Evolutionary conservation across 2,797 vertebrate genomes (phyloP).

Genomic region (Acanthiza pusilla): DNA sequence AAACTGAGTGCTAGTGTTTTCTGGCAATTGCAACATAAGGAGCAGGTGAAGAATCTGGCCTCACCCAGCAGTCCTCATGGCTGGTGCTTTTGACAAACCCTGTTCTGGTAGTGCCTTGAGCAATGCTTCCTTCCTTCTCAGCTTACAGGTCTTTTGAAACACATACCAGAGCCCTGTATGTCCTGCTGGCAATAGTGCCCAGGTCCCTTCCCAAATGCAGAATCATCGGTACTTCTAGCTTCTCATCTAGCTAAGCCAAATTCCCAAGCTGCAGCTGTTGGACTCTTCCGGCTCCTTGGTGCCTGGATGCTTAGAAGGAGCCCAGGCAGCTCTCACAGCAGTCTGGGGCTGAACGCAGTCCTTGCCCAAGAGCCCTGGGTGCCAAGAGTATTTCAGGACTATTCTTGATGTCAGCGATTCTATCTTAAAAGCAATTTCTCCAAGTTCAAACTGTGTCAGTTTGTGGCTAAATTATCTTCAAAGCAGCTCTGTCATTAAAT

Average conservation of each 20-base stretch:
- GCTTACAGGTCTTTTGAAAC: accelerated
- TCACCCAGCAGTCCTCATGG: neutral
- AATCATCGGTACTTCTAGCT: neutral
- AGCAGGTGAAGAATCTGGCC: neutral
- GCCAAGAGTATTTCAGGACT: neutral
- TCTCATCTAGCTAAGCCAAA: neutral
- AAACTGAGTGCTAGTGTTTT: neutral
- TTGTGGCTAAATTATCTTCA: neutral
- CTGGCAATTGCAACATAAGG: neutral
- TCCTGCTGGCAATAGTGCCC: neutral
- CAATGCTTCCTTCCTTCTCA: neutral
- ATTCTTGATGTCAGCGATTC: neutral
- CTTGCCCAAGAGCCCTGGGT: accelerated
- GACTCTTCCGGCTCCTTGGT: accelerated
- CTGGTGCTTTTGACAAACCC: accelerated
- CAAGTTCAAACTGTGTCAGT: neutral
- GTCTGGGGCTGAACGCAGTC: neutral
- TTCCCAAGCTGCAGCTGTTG: neutral
- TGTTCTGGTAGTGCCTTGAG: neutral
- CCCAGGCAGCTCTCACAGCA: accelerated
- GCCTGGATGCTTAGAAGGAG: neutral
- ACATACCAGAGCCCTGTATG: accelerated
- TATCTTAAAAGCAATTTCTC: neutral
- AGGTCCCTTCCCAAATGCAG: neutral
- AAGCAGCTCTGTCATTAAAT: neutral